Evolutionary conservation across 2,113 vertebrate genomes (phyloP).

Genomic region (Oryzias woworae): DNA sequence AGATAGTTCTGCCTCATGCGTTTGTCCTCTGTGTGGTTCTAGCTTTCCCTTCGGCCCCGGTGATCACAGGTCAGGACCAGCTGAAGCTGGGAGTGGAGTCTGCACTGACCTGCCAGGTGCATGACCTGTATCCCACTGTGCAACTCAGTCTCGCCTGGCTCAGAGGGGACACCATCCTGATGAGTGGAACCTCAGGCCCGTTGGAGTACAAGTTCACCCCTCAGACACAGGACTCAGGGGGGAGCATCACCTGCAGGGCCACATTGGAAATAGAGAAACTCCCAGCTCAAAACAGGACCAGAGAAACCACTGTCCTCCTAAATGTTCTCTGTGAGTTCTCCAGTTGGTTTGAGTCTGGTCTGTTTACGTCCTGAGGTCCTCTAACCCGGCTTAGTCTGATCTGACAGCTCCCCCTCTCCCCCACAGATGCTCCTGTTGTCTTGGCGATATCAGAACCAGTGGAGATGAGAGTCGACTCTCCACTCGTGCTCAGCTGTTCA

Average conservation of each 20-base stretch:
- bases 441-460: neutral
- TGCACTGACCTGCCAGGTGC: conserved; percentile 58
- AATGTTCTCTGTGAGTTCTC: conserved; percentile 62
- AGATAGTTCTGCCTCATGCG: neutral
- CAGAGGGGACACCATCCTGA: conserved; percentile 29
- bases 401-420: neutral
- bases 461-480: conserved; percentile 17
- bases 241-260: conserved; percentile 64
- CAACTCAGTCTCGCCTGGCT: conserved; percentile 59
- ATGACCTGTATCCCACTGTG: conserved; percentile 42
- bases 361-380: neutral
- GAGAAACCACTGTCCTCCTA: conserved; percentile 42
- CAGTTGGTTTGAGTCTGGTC: neutral
- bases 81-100: conserved; percentile 43
- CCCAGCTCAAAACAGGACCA: conserved; percentile 29
- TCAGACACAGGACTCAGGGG: conserved; percentile 14
- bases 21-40: conserved; percentile 7
- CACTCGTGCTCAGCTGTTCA: conserved; percentile 47
- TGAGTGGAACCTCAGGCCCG: neutral
- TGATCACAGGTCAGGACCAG: conserved; percentile 48
- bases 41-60: conserved; percentile 69
- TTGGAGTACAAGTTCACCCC: conserved; percentile 44
- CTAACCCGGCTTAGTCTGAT: neutral
- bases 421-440: conserved; percentile 59
- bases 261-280: conserved; percentile 36